Conservation (phyloP, 30 jellyfish, hydroid and myxozoan genomes). For the Aurelia sp. region DNA sequence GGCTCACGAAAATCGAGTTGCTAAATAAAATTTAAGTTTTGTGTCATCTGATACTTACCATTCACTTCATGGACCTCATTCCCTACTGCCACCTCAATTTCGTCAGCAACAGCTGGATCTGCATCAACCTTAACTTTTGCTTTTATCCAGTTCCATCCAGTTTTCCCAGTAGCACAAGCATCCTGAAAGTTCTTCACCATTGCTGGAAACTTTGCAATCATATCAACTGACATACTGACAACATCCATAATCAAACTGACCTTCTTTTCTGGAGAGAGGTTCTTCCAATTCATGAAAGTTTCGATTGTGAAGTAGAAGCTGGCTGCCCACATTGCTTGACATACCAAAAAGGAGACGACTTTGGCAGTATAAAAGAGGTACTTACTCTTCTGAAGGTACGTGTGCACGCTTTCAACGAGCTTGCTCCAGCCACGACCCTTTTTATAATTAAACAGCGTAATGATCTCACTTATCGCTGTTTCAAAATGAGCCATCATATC, state of each 20-base stretch:
- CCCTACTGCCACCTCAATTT: not conserved
- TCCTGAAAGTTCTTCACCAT: conserved; percentile 31
- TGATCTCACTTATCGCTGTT: conserved; percentile 8
- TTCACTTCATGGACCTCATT: not conserved
- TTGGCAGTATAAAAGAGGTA: conserved; percentile 1
- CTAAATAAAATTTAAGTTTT: too few relatives aligned
- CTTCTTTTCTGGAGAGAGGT: conserved; percentile 41
- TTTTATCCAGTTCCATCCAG: conserved; percentile 18
- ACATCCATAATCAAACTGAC: conserved; percentile 39
- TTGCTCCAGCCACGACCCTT: conserved; percentile 41
- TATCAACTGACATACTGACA: conserved; percentile 11
- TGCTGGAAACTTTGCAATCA: conserved; percentile 44
- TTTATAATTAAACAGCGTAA: not conserved
- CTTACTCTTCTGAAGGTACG: conserved; percentile 16
- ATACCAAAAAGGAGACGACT: conserved; percentile 9
- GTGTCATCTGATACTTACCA: too few relatives aligned
- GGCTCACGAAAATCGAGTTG: too few relatives aligned
- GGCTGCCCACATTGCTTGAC: conserved; percentile 40
- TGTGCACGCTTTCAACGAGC: conserved; percentile 13
- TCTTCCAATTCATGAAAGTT: conserved; percentile 62
- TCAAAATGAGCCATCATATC: conserved; percentile 31
- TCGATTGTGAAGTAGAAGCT: conserved; percentile 44
- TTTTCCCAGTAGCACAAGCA: conserved; percentile 19
- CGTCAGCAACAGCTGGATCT: conserved; percentile 3
- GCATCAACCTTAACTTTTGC: not conserved